Evolutionary conservation across 2,113 vertebrate genomes (phyloP).

Genomic region (Cyprinodon tularosa): DNA sequence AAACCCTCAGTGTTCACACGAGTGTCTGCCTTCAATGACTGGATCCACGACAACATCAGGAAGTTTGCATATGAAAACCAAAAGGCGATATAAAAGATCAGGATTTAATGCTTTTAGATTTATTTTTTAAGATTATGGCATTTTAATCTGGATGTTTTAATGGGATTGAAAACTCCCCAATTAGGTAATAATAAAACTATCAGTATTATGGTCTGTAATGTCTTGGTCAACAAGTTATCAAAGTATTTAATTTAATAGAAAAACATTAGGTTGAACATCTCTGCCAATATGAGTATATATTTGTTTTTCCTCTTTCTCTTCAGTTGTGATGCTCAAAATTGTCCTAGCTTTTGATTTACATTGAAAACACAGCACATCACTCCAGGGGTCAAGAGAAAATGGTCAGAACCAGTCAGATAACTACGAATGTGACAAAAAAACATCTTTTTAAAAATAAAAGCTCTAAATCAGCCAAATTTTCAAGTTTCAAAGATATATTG

Average conservation of each 20-base stretch:
- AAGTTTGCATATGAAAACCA: slow-evolving; percentile 67
- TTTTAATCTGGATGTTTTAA: neutral
- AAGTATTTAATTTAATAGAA: neutral
- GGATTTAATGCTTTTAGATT: neutral
- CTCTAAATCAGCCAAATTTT: no score
- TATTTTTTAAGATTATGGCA: neutral
- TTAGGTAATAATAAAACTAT: no score
- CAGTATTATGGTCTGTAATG: neutral
- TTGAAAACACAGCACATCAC: no score
- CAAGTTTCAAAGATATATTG: no score
- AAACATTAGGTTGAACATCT: neutral
- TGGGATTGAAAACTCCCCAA: no score
- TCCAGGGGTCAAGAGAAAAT: no score
- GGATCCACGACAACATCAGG: slow-evolving; percentile 74
- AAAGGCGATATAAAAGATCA: slow-evolving; percentile 8
- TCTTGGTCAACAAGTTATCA: neutral
- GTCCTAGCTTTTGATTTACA: neutral
- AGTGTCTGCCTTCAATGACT: slow-evolving; percentile 75
- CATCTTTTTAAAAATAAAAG: no score
- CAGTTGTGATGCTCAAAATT: neutral
- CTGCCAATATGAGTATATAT: neutral
- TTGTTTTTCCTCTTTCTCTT: neutral
- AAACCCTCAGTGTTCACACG: slow-evolving; percentile 79
- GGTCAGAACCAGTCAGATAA: no score
- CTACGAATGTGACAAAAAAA: no score